Conservation (phyloP, 2,888 invertebrate genomes). For the Orthonychiurus folsomi region DNA sequence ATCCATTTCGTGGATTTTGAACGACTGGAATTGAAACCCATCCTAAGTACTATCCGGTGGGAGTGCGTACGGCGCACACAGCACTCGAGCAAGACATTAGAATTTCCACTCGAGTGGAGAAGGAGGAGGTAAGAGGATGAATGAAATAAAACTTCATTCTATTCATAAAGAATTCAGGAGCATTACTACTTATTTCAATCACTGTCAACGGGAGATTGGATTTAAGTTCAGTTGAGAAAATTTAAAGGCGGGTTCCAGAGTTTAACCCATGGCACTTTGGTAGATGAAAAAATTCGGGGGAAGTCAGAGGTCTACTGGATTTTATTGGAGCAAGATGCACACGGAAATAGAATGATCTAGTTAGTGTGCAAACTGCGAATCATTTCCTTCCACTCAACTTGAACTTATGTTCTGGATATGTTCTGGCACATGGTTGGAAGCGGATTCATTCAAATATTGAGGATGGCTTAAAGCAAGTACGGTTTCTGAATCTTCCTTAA, state of each 20-base stretch:
- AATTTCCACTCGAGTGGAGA: too few relatives aligned
- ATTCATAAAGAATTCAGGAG: slow-evolving; percentile 17
- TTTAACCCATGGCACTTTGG: background rate
- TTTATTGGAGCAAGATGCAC: too few relatives aligned
- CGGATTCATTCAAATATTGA: background rate
- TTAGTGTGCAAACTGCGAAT: background rate
- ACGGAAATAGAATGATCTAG: background rate
- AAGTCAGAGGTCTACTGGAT: too few relatives aligned
- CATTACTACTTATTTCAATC: slow-evolving; percentile 29
- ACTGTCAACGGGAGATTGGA: slow-evolving; percentile 22
- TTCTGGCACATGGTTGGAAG: background rate
- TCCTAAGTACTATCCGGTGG: background rate
- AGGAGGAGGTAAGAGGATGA: too few relatives aligned
- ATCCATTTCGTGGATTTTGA: background rate
- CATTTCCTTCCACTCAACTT: background rate
- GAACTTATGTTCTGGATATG: background rate
- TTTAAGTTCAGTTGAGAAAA: slow-evolving; percentile 9
- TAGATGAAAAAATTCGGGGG: background rate
- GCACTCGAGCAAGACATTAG: too few relatives aligned
- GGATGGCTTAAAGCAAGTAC: too few relatives aligned
- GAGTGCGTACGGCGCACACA: background rate
- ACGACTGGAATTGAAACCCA: background rate
- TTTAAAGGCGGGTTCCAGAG: background rate
- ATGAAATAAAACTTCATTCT: background rate
- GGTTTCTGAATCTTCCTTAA: too few relatives aligned